A percentile compares a stretch with the other conserved stretches of the same genome.
Conservation (phyloP, 2,888 invertebrate species). For the Dasypogon diadema region DNA sequence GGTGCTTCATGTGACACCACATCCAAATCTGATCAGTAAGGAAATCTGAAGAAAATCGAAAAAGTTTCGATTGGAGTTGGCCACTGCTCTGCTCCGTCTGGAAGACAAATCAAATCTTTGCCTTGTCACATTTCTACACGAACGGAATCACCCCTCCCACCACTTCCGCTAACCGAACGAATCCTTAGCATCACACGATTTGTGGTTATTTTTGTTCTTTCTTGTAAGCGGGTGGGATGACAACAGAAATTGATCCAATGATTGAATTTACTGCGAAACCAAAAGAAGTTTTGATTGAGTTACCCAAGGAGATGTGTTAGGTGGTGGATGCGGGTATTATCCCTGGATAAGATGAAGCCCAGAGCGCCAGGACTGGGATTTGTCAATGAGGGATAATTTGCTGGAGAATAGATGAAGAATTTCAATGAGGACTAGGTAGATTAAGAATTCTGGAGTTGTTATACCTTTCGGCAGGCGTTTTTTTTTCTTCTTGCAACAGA, state of each 20-base stretch:
- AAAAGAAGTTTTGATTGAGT: slow-evolving; percentile 51
- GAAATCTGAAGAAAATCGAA: slow-evolving; percentile 44
- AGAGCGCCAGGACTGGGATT: slow-evolving; percentile 30
- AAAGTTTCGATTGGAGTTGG: slow-evolving; percentile 47
- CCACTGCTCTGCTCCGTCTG: slow-evolving; percentile 24
- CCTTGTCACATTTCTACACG: slow-evolving; percentile 32
- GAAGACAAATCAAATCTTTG: slow-evolving; percentile 45
- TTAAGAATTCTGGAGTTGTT: slow-evolving; percentile 42
- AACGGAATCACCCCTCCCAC: background rate
- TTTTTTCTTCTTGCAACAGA: background rate
- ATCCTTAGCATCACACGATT: slow-evolving; percentile 39
- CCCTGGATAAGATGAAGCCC: slow-evolving; percentile 29
- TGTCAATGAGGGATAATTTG: slow-evolving; percentile 50
- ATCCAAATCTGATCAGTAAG: slow-evolving; percentile 25
- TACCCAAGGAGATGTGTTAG: slow-evolving; percentile 19
- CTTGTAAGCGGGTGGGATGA: slow-evolving; percentile 36
- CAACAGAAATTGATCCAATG: slow-evolving; percentile 52
- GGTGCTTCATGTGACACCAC: background rate
- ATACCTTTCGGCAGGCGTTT: slow-evolving; percentile 22
- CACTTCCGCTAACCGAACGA: slow-evolving; percentile 18
- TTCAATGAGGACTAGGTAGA: slow-evolving; percentile 43
- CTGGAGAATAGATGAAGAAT: slow-evolving; percentile 42
- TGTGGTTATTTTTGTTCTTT: slow-evolving; percentile 41
- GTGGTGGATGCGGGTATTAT: slow-evolving; percentile 1
- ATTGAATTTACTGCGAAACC: slow-evolving; percentile 52